Conservation (phyloP, 2,113 vertebrate genomes). For the Mirounga angustirostris region DNA sequence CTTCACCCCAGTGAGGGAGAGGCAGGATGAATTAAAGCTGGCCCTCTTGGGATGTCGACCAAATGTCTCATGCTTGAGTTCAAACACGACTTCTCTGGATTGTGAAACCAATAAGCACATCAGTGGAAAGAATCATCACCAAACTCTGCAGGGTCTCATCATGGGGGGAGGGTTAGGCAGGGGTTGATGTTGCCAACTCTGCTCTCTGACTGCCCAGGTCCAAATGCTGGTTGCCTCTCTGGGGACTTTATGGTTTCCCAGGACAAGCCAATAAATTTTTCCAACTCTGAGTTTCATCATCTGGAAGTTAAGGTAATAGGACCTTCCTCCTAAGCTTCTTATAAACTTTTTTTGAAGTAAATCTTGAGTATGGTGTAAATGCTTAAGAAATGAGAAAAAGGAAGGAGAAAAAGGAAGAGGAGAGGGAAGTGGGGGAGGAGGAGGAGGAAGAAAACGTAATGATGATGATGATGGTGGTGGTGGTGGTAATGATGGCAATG, state of each 20-base stretch:
- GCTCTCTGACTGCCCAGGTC: neutral
- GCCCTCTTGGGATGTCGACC: neutral
- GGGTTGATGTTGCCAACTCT: accelerated
- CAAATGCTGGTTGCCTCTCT: neutral
- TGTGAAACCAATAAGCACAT: neutral
- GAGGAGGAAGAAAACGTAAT: too few relatives aligned
- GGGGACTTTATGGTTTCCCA: neutral
- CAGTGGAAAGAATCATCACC: accelerated
- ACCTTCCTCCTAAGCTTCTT: neutral
- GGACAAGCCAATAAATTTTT: neutral
- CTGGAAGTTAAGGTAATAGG: neutral
- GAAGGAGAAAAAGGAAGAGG: too few relatives aligned
- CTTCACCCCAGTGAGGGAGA: neutral
- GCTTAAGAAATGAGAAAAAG: neutral
- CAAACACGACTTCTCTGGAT: neutral
- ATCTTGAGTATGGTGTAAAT: neutral
- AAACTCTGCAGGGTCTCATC: neutral
- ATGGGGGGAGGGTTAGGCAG: accelerated
- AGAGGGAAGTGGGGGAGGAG: too few relatives aligned
- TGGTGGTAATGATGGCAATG: accelerated
- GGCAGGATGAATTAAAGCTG: neutral
- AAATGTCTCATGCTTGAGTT: neutral
- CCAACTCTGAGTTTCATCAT: neutral
- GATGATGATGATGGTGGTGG: neutral
- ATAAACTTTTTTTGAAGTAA: neutral